Evolutionary conservation across 2,113 vertebrate species (phyloP), one percentile per base, ranked within the genome.

Genomic region (Lutjanus erythropterus): DNA sequence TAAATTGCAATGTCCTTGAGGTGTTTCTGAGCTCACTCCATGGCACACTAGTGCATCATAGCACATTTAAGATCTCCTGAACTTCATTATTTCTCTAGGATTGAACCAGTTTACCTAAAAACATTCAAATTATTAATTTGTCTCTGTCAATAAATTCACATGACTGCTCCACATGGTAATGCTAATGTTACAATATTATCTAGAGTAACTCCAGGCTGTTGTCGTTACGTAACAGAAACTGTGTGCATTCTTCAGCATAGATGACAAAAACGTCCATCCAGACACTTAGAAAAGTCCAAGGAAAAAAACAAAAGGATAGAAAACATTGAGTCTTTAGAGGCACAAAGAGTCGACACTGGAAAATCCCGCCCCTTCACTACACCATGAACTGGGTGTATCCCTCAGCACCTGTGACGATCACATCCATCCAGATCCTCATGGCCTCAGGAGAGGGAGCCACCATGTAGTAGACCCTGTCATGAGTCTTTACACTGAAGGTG

Each of bases 351-450:
- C 3, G 16, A 8, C 27, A 12, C 10, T 49, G 53, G 33, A 21
- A 25, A 0, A n/a, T 44, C 8, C 52, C 37, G 62, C 21, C 33
- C 5, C 27, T 35, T 80, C 55, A 29, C 70, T 95, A 99, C 67
- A 99, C 91, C 96, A 98, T 95, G 91, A 99, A 99, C 92, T 98
- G 97, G 1, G 97, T 97, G 88, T 99, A 99, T 64, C 98, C 98
- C 92, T 99, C 98, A 0, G 98, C 98, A 0, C 98, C 98, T 0
- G 98, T 99, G 33, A 99, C 97, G 2, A 99, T 98, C n/a, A 99
- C 98, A 72, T 99, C 97, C 98, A 99, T 99, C 98, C 97, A 99
- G 94, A 99, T 98, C 71, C 98, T 92, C 98, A 99, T 99, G 90
- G 97, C 96, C 88, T 99, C 98, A 0, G 98, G 96, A 0, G 97